Base-by-base conservation (phyloP, 2,113 vertebrate species). In the Gopherus flavomarginatus region DNA sequence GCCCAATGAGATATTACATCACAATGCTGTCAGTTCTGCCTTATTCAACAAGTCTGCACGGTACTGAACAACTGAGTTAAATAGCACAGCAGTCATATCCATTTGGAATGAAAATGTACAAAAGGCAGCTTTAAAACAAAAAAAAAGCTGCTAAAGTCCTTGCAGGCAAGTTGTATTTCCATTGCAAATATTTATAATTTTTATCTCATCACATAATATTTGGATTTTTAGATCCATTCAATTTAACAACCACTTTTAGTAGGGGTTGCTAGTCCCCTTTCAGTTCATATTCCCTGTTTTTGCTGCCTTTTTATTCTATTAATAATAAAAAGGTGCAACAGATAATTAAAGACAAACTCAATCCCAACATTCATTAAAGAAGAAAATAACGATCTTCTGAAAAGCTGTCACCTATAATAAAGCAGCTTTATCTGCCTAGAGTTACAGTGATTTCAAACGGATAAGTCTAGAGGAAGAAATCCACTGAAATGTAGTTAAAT, bases 311-410 rank as follows among this genome's bases (percentile, higher is more conserved):
- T 94, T 29, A 86, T 96, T 94, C 94, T 93, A 93, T 96, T 94
- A 96, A 96, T 89, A 97, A 96, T 87, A 95, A 97, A 98, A 97
- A 96, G 69, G 90, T 98, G 96, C 89, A 85, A 88, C 56, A 21
- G 78, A 97, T 97, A 98, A 98, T 98, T 98, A 98, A 97, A 98
- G 97, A 86, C 92, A 96, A 97, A 96, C 90, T 97, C 90, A 97
- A 94, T 97, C 47, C 53, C 83, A 92, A 78, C 75, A 96, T 96
- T 97, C 95, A 96, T 98, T 97, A 94, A 93, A 83, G 90, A 96
- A 83, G 27, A 91, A 96, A 97, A 92, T 92, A 97, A 97, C 35
- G 83, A 97, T 96, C 95, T 94, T 94, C 92, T 90, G 77, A 91
- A 96, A 97, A 97, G 86, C 95, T 97, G 97, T 97, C 96, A 97